These are phyloP conservation scores for Drosophila picticornis DNA, from an alignment of 2,888 invertebrate species.

Conservation along the genomic window DNA sequence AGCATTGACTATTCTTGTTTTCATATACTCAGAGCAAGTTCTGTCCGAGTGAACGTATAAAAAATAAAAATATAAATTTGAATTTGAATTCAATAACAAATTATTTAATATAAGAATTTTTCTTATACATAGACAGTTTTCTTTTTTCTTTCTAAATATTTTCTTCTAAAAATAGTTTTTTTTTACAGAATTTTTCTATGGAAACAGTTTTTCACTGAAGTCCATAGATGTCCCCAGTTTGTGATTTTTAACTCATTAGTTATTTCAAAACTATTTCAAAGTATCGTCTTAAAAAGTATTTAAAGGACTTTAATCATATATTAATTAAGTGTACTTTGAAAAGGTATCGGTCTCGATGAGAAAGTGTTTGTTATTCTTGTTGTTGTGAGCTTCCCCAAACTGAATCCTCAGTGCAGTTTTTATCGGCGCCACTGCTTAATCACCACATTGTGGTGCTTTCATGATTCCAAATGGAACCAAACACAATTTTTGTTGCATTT, in stretches of 20 bases:
- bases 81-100: background rate
- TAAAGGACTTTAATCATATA: background rate
- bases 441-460: slow-evolving; percentile 19
- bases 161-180: background rate
- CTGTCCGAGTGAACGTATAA: background rate
- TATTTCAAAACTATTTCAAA: background rate
- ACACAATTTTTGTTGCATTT: slow-evolving; percentile 67
- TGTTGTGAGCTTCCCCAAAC: background rate
- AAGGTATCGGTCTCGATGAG: background rate
- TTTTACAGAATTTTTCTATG: background rate
- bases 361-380: background rate
- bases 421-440: slow-evolving; percentile 23
- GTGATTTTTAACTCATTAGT: background rate
- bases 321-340: background rate
- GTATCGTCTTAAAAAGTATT: background rate
- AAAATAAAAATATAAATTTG: background rate
- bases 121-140: background rate
- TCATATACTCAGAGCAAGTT: background rate
- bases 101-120: background rate
- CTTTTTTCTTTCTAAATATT: background rate
- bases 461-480: slow-evolving; percentile 63
- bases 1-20: background rate
- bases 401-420: background rate
- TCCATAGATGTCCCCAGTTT: background rate
- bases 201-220: background rate